Percentiles rank a stretch among this genome's conserved stretches.
These are phyloP conservation scores for Amblyopsis hoosieri DNA, from an alignment of 2,797 vertebrate species.

Conservation along the genomic window DNA sequence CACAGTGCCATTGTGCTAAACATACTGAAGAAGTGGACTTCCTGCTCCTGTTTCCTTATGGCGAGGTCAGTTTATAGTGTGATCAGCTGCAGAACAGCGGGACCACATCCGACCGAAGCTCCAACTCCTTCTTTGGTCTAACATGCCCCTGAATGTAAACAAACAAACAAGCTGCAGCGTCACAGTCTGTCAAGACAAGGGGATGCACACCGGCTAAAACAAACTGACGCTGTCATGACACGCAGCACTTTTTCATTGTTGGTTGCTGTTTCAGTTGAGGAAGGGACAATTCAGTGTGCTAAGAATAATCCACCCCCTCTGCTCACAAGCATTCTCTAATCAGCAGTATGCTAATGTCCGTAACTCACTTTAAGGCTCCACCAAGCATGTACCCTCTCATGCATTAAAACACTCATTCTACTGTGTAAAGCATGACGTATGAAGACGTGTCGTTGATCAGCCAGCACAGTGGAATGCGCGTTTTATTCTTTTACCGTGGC, in stretches of 20 bases:
- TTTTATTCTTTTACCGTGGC: conserved; percentile 37
- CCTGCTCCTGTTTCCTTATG: conserved; percentile 17
- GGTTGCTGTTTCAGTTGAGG: neutral
- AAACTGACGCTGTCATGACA: neutral
- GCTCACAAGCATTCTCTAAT: conserved; percentile 4
- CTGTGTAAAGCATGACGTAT: conserved; percentile 28
- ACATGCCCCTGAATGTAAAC: conserved; percentile 19
- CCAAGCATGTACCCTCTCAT: conserved; percentile 29
- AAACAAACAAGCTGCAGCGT: conserved; percentile 13
- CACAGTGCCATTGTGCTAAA: conserved; percentile 29
- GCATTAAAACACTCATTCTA: conserved; percentile 42
- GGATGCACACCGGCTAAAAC: conserved; percentile 18
- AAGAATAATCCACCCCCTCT: conserved; percentile 16
- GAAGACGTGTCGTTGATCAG: conserved; percentile 42
- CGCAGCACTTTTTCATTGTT: neutral
- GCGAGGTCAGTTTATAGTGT: neutral
- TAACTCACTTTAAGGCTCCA: conserved; percentile 39
- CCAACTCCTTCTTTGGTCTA: conserved; percentile 25
- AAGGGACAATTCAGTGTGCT: conserved; percentile 13
- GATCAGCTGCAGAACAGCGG: conserved; percentile 8
- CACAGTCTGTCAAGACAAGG: conserved; percentile 2
- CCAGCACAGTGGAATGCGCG: conserved; percentile 27
- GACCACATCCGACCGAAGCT: conserved; percentile 4
- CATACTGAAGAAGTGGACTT: conserved; percentile 24
- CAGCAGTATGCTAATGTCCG: conserved; percentile 27